phyloP scores from a whole-genome alignment of 1,140 invertebrate species.

The Patella vulgata region DNA sequence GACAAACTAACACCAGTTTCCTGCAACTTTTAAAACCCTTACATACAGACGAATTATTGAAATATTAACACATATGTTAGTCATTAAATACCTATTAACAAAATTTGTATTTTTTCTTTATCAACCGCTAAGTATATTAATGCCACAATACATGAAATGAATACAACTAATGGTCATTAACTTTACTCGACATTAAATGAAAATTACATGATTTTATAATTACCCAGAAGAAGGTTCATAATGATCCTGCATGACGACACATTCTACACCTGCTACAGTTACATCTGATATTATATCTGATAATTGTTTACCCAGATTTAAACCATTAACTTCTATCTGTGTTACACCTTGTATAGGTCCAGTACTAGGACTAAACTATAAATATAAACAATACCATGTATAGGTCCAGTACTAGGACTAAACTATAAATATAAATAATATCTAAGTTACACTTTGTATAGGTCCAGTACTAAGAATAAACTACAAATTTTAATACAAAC shows the following conservation, averaged over 20 bases:
- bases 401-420: constrained; percentile 51
- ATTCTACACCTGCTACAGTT: constrained; percentile 52
- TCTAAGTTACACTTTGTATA: constrained; percentile 48
- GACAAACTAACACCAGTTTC: too few species aligned
- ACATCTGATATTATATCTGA: constrained; percentile 46
- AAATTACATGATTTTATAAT: too few species aligned
- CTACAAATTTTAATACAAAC: constrained; percentile 38
- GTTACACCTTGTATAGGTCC: constrained; percentile 55
- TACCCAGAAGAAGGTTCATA: constrained; percentile 54
- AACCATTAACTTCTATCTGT: constrained; percentile 52
- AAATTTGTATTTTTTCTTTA: too few species aligned
- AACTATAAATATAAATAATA: constrained; percentile 44
- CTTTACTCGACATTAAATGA: too few species aligned
- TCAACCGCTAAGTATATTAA: too few species aligned
- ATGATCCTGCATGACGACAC: constrained; percentile 46
- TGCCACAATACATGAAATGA: too few species aligned
- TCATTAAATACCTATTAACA: too few species aligned
- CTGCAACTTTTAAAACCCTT: too few species aligned
- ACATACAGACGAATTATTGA: too few species aligned
- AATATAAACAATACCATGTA: constrained; percentile 38
- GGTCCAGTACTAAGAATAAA: constrained; percentile 55
- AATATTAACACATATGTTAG: too few species aligned
- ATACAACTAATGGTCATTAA: too few species aligned
- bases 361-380: constrained; percentile 51
- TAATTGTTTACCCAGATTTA: constrained; percentile 55